Percentiles rank a stretch among this genome's conserved stretches.
phyloP scores from a whole-genome alignment of 2,113 vertebrate genomes.

The Pardalotus punctatus region DNA sequence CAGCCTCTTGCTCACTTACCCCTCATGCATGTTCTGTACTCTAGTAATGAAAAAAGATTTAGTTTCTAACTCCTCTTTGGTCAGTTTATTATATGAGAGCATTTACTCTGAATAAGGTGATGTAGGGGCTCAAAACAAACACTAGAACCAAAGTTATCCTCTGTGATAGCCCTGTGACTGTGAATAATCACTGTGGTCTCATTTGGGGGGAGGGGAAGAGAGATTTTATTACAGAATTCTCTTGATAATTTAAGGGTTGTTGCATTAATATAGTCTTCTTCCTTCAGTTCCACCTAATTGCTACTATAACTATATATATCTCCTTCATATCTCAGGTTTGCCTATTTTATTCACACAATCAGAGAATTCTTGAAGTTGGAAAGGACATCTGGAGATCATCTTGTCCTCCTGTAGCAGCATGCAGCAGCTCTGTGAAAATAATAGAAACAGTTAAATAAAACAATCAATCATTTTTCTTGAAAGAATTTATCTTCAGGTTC shows the following conservation, averaged over 20 bases:
- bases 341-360: neutral
- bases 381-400: neutral
- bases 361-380: neutral
- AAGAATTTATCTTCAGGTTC: neutral
- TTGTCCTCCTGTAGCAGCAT: neutral
- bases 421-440: neutral
- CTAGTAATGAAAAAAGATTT: neutral
- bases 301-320: neutral
- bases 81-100: neutral
- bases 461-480: neutral
- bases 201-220: fast-evolving
- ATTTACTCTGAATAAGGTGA: neutral
- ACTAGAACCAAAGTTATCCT: neutral
- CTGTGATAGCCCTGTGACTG: neutral
- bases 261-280: neutral
- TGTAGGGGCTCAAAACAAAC: neutral
- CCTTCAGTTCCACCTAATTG: neutral
- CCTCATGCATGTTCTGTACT: neutral
- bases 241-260: neutral
- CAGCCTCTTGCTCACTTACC: neutral
- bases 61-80: neutral
- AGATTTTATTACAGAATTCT: neutral
- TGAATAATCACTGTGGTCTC: neutral
- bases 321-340: neutral
- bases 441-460: neutral